Evolutionary conservation across 2,113 vertebrate species (phyloP), one percentile per base, ranked within the genome.

Genomic region (Amphilophus citrinellus): DNA sequence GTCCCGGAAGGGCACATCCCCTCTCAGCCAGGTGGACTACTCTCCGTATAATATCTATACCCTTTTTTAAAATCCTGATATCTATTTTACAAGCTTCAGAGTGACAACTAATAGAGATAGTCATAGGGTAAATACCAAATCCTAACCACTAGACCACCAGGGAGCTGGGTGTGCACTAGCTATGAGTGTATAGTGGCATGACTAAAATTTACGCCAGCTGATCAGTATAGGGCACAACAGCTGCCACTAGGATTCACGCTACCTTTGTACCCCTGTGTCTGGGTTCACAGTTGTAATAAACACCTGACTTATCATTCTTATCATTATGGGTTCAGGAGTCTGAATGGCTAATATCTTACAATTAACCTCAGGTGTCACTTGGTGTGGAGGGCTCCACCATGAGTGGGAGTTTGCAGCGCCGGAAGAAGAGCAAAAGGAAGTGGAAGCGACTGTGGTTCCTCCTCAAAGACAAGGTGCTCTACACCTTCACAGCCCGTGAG

Each of bases 381-480:
- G 97, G 97, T 0, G 96, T 95, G 80, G 98, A 99, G 75, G 97
- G 97, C 79, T 97, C 96, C 32, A 95, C 96, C 53, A 98, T 96
- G 85, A 95, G 97, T 22, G 97, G 98, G 87, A 97, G 97, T 90
- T 96, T 99, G 90, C 97, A 96, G 91, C 97, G 97, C 63, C 96
- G 97, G 62, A 98, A 97, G 92, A 97, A 96, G 90, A 98, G 97
- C 95, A 99, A 97, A 93, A 96, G 97, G 87, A 98, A 97, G 89
- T 99, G 98, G 98, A 99, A 98, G 95, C 97, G 97, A 77, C 96
- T 98, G 79, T 99, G 98, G 98, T 99, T 99, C 88, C 97, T 99
- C 94, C 97, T 99, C 94, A 98, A 99, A 96, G 98, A 98, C 96
- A 99, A 99, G 97, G 98, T 99, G 88, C 98, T 99, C 90, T 99